These are phyloP conservation scores for Fissipunctia ypsillon DNA, from an alignment of 2,888 invertebrate species.

Conservation along the genomic window DNA sequence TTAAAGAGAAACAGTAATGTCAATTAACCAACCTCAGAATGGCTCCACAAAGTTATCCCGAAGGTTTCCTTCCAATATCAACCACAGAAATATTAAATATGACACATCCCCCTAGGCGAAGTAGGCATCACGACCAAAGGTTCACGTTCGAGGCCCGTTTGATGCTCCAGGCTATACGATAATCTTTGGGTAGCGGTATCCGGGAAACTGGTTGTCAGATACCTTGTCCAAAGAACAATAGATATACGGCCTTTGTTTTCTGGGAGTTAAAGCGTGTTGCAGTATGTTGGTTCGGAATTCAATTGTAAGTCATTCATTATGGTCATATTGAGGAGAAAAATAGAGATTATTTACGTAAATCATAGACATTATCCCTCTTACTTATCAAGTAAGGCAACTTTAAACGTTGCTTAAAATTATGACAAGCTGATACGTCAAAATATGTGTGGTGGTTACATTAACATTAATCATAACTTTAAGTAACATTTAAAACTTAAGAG, in stretches of 20 bases:
- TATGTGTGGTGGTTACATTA: too few relatives aligned
- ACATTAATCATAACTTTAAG: too few relatives aligned
- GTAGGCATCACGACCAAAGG: conserved; percentile 38
- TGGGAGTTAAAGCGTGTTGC: conserved; percentile 1
- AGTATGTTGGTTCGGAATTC: too few relatives aligned
- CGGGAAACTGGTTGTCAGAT: conserved; percentile 41
- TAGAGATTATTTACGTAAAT: too few relatives aligned
- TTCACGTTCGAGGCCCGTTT: conserved; percentile 56
- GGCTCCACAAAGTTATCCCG: conserved; percentile 1
- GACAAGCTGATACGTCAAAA: too few relatives aligned
- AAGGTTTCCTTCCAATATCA: conserved; percentile 18
- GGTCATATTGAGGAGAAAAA: neutral
- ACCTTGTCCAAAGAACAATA: conserved; percentile 31
- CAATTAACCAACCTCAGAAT: neutral
- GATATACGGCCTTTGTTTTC: conserved; percentile 27
- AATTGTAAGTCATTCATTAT: neutral
- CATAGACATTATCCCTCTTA: too few relatives aligned
- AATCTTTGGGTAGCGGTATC: conserved; percentile 63
- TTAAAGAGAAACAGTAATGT: too few relatives aligned
- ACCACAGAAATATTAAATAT: conserved; percentile 41
- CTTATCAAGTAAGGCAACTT: too few relatives aligned
- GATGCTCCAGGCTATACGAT: conserved; percentile 56
- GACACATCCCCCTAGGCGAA: conserved; percentile 49
- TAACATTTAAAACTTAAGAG: too few relatives aligned
- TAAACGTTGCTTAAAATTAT: too few relatives aligned